Evolutionary conservation across 2,888 invertebrate genomes (phyloP), one percentile per base, ranked within the genome.

Genomic region (Scrobipalpa costella): DNA sequence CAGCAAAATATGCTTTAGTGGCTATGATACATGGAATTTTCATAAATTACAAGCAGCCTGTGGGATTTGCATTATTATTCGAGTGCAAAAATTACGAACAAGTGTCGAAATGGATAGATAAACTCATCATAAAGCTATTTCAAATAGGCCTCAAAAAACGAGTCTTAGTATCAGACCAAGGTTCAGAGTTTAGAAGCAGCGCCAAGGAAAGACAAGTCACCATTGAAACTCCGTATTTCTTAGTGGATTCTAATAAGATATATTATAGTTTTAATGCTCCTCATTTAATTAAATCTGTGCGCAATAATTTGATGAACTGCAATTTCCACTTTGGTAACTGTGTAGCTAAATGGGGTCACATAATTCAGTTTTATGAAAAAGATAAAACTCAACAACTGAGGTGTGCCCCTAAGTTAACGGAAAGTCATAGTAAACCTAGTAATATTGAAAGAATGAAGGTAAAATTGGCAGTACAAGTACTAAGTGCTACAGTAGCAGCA

Each of bases 211-310:
- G 69, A 67, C 38, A 27, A 8, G 66, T 75, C 33, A 62, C 69
- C 27, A 59, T 59, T 15, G 68, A 76, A 17, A 63, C 52, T 52
- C 69, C 77, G 13, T 76, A 71, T 67, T 77, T 76, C 44, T 68
- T 62, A 60, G 59, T 77, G 15, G 67, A 66, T 60, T 38, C 63
- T 17, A 67, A n/a, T 65, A 79, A 76, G 68, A 72, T 76, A 36
- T 76, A 70, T 62, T 74, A 75, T 59, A 70, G 78, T 64, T 76
- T 73, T 69, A 73, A 76, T 65, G 67, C 70, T 50, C 73, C 70
- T 0, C 69, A 75, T 66, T 64, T 77, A 13, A 66, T 78, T 19
- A 76, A 73, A 70, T 36, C 52, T 5, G n/a, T n/a, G n/a, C n/a
- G n/a, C n/a, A n/a, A n/a, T n/a, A n/a, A n/a, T n/a, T n/a, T n/a